Percentiles rank a stretch among this genome's conserved stretches.
These are phyloP conservation scores for Atherinomorus stipes DNA, from an alignment of 2,113 vertebrate genomes.

Conservation along the genomic window DNA sequence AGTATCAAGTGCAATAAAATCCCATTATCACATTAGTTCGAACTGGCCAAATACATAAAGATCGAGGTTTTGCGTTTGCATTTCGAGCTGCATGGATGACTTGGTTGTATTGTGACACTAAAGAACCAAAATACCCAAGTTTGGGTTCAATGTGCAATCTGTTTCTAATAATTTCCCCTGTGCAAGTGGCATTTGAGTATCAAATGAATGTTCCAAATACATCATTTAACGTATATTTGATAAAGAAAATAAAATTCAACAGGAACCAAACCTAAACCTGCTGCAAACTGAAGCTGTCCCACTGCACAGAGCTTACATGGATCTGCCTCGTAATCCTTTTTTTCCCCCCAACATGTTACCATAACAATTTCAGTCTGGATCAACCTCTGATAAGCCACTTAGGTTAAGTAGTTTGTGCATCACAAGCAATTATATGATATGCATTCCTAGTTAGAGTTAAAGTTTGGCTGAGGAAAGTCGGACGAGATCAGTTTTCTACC, in stretches of 20 bases:
- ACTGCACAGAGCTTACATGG: background rate
- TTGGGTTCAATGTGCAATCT: too few relatives aligned
- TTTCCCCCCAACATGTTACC: slow-evolving; percentile 13
- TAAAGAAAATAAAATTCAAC: background rate
- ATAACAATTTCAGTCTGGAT: slow-evolving; percentile 40
- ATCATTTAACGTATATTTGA: background rate
- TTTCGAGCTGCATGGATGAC: too few relatives aligned
- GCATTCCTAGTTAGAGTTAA: slow-evolving; percentile 42
- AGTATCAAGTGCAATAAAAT: too few relatives aligned
- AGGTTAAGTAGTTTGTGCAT: slow-evolving; percentile 71
- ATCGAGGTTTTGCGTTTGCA: too few relatives aligned
- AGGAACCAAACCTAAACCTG: background rate
- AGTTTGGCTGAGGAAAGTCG: slow-evolving; percentile 47
- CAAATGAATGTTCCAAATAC: background rate
- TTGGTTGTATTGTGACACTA: too few relatives aligned
- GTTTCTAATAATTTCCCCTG: too few relatives aligned
- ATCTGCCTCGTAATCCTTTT: background rate
- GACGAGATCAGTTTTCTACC: slow-evolving; percentile 39
- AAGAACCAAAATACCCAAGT: too few relatives aligned
- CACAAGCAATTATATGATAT: slow-evolving; percentile 49
- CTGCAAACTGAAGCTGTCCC: background rate
- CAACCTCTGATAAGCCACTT: slow-evolving; percentile 77
- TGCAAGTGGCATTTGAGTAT: background rate
- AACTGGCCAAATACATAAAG: too few relatives aligned
- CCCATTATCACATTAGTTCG: too few relatives aligned